phyloP scores from a whole-genome alignment of 2,797 vertebrate species.

The Paedocypris micromegethes region DNA sequence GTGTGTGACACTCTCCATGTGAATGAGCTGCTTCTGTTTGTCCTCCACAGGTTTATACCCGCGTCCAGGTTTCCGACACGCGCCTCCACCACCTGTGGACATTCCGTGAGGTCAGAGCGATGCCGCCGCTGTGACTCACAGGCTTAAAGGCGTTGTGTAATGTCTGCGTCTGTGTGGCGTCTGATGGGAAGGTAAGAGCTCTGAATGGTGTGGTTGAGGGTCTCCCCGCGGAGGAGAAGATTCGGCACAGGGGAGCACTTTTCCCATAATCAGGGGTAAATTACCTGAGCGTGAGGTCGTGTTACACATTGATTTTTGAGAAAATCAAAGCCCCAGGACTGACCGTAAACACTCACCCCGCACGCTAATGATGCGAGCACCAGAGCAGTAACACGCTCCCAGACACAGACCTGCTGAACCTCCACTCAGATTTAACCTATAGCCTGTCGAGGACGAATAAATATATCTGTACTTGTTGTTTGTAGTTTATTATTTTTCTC shows the following conservation, averaged over 20 bases:
- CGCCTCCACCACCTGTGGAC: slow-evolving; percentile 33
- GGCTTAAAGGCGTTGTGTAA: slow-evolving; percentile 28
- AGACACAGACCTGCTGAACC: too few species aligned
- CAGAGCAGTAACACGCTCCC: too few species aligned
- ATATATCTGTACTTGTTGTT: too few species aligned
- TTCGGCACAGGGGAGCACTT: slow-evolving; percentile 48
- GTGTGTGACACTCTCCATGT: neutral
- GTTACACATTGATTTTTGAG: slow-evolving; percentile 48
- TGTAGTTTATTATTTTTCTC: too few species aligned
- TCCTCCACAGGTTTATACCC: slow-evolving; percentile 11
- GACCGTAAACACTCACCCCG: slow-evolving; percentile 33
- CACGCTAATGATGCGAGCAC: slow-evolving; percentile 30
- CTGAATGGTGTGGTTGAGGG: slow-evolving; percentile 25
- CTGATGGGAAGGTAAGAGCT: slow-evolving; percentile 17
- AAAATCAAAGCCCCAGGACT: slow-evolving; percentile 43
- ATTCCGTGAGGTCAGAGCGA: slow-evolving; percentile 38
- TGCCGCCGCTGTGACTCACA: slow-evolving; percentile 37
- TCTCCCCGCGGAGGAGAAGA: slow-evolving; percentile 35
- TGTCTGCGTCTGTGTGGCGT: too few species aligned
- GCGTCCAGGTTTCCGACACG: slow-evolving; percentile 19
- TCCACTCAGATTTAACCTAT: too few species aligned
- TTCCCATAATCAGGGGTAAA: slow-evolving; percentile 51
- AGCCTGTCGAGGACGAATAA: too few species aligned
- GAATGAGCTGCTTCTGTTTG: neutral
- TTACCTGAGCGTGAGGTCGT: slow-evolving; percentile 46